Base-by-base conservation (phyloP, 2,888 invertebrate species). In the Agrochola lota region DNA sequence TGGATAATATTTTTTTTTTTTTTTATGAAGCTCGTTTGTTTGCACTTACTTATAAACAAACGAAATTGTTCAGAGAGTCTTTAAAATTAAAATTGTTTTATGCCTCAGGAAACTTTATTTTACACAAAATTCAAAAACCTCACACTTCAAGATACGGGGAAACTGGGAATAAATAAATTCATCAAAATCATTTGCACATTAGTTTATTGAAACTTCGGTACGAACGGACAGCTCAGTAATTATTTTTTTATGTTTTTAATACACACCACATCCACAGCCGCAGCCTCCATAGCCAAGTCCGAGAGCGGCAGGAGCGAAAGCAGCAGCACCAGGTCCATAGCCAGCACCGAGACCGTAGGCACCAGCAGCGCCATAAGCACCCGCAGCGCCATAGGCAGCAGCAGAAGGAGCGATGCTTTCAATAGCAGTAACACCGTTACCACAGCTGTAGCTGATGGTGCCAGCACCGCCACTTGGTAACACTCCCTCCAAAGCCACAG, bases 381-480 rank as follows among this genome's bases (percentile, higher is more conserved):
- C 49, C 17, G 49, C 17, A 49, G 49, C 6, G 49, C 49, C 49
- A 49, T 49, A 49, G 6, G 20, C 76, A 66, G 74, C 74, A 43
- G 71, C 35, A 12, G 63, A 63, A 35, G 63, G 63, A 35, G 63
- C 23, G 15, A 40, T 63, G 63, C 63, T 63, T 15, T 63, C 63
- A 23, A 63, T 40, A 40, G 23, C 63, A 23, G 63, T 63, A 15
- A 63, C 0, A 63, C 63, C 63, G 1, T 63, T 40, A 23, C 94
- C 94, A 63, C 93, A 93, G 11, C 92, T 91, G 77, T 94, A 93
- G 0, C 89, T 84, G 23, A 94, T 89, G 0, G 85, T 83, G 15
- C 93, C 92, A 67, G 88, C 80, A 17, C 94, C 94, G 46, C 81
- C 88, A 55, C 91, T 91, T 4, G 92, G 93, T 30, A 94, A 74